phyloP scores from a whole-genome alignment of 92 coral and sea anemone genomes.

The Diadumene lineata region DNA sequence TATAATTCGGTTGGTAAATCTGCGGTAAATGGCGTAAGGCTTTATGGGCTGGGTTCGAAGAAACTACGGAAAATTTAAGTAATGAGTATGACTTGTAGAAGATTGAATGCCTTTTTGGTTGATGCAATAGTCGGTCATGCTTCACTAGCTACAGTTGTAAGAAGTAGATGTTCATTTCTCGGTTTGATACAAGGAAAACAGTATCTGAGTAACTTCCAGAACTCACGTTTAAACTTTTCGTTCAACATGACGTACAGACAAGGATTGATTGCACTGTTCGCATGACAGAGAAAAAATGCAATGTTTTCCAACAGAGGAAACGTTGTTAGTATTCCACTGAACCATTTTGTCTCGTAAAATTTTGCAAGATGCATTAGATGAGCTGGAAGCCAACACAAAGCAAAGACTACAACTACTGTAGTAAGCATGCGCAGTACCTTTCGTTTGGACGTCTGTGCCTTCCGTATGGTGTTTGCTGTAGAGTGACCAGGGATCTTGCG shows the following conservation, averaged over 20 bases:
- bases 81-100: too few species aligned
- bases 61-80: too few species aligned
- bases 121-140: too few species aligned
- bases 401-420: constrained; percentile 66
- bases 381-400: constrained; percentile 82
- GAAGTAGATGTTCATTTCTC: not conserved
- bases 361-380: constrained; percentile 63
- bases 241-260: constrained; percentile 71
- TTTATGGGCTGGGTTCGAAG: too few species aligned
- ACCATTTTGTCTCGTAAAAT: constrained; percentile 39
- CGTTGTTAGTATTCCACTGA: constrained; percentile 14
- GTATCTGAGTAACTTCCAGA: constrained; percentile 47
- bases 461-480: constrained; percentile 54
- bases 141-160: constrained; percentile 25
- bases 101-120: too few species aligned
- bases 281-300: constrained; percentile 73
- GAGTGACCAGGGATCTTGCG: constrained; percentile 75
- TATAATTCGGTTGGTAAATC: too few species aligned
- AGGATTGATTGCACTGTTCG: constrained; percentile 84
- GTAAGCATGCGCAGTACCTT: constrained; percentile 89
- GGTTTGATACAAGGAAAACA: constrained; percentile 28
- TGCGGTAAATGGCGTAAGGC: too few species aligned
- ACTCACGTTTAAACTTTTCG: constrained; percentile 68
- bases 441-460: constrained; percentile 62
- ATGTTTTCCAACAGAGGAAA: constrained; percentile 43